Percentiles rank a stretch among this genome's conserved stretches.
Evolutionary conservation across 2,888 invertebrate species (phyloP).

Genomic region (Oscheius sp.): DNA sequence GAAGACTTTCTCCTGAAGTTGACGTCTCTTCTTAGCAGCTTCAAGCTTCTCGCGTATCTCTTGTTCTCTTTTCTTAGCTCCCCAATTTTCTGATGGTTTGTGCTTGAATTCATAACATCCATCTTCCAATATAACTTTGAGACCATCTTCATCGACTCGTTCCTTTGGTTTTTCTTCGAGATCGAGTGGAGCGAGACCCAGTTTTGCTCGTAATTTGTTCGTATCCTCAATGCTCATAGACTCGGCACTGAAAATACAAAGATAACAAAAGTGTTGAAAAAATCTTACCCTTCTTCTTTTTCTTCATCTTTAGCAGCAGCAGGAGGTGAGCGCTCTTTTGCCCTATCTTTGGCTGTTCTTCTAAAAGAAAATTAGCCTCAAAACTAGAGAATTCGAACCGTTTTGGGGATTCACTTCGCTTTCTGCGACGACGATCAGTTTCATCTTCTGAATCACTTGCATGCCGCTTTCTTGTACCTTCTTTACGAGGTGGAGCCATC

Average conservation of each 20-base stretch:
- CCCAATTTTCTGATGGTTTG: slow-evolving; percentile 76
- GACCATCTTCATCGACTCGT: slow-evolving; percentile 69
- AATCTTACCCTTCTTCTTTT: slow-evolving; percentile 10
- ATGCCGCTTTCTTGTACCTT: not conserved
- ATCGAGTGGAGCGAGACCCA: slow-evolving; percentile 92
- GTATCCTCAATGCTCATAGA: slow-evolving; percentile 72
- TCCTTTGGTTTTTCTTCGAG: slow-evolving; percentile 73
- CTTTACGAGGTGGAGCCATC: not conserved
- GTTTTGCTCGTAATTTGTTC: slow-evolving; percentile 85
- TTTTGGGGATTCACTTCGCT: not conserved
- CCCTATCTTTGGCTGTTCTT: no score
- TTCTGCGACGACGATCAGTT: not conserved
- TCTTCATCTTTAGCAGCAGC: not conserved
- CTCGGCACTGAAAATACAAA: slow-evolving; percentile 42
- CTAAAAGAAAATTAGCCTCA: no score
- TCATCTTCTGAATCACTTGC: not conserved
- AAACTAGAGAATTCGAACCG: no score
- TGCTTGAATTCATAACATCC: slow-evolving; percentile 74
- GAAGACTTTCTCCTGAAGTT: slow-evolving; percentile 78
- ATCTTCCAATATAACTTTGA: slow-evolving; percentile 76
- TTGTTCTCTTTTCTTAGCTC: slow-evolving; percentile 82
- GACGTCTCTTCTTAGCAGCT: slow-evolving; percentile 84
- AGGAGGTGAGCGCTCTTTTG: no score
- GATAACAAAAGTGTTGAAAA: not conserved
- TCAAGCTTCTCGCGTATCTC: slow-evolving; percentile 85